phyloP scores from a whole-genome alignment of 2,888 invertebrate genomes.

The Allophyes oxyacanthae region DNA sequence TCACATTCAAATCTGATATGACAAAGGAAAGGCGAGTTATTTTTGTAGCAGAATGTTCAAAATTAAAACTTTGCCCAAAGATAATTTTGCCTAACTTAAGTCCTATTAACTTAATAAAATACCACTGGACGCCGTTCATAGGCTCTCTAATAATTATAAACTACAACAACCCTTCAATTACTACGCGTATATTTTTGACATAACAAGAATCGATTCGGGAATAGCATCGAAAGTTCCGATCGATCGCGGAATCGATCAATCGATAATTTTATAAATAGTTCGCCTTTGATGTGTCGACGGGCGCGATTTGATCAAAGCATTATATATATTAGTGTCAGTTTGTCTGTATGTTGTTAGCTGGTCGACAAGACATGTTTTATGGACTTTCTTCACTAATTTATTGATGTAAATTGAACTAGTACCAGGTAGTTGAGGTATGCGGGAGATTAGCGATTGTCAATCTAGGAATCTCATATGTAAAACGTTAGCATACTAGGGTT shows the following conservation, averaged over 20 bases:
- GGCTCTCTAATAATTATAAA: conserved; percentile 36
- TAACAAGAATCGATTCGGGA: conserved; percentile 27
- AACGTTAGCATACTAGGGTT: conserved; percentile 9
- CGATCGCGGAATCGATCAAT: conserved; percentile 71
- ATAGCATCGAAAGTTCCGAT: conserved; percentile 59
- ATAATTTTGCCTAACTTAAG: conserved; percentile 48
- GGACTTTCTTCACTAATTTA: conserved; percentile 63
- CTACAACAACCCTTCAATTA: conserved; percentile 3
- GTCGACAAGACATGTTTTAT: conserved; percentile 63
- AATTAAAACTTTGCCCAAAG: conserved; percentile 43
- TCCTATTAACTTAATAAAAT: conserved; percentile 54
- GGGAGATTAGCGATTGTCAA: conserved; percentile 34
- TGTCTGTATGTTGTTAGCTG: conserved; percentile 49
- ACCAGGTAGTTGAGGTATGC: conserved; percentile 25
- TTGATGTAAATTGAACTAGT: conserved; percentile 52
- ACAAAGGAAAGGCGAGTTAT: no score
- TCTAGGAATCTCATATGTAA: conserved; percentile 35
- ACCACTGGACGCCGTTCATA: conserved; percentile 39
- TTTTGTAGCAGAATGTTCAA: conserved; percentile 18
- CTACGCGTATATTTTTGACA: conserved; percentile 15
- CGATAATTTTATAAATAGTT: conserved; percentile 66
- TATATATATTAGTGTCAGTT: conserved; percentile 54
- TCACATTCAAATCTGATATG: no score
- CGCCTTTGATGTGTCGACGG: conserved; percentile 71
- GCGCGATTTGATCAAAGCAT: conserved; percentile 72